Evolutionary conservation across 2,113 vertebrate genomes (phyloP), one percentile per base, ranked within the genome.

Genomic region (Eulemur macaco): DNA sequence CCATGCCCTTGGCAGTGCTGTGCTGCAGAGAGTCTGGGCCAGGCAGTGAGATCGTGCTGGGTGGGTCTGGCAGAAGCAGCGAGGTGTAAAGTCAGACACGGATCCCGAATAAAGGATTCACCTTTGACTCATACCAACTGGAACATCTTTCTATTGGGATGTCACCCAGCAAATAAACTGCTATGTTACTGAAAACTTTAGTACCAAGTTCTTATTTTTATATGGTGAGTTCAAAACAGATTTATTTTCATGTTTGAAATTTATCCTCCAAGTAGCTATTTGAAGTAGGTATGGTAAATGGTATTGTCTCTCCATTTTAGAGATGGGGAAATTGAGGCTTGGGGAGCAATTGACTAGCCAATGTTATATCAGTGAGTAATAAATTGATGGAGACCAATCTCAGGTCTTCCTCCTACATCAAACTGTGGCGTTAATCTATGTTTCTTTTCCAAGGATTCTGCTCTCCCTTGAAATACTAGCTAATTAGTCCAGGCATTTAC

Each of bases 131-230:
- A 3, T 34, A 29, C 34, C 8, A 8, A 6, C 8, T 60, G 64
- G 27, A 31, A 31, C 21, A 31, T 34, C 84, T 93, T 86, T 37
- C 18, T 37, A 42, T 60, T 31, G n/a, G 76, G 54, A 25, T 54
- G n/a, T 60, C 31, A 84, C n/a, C 15, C 37, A 45, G 73, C 27
- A 80, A 95, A 91, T 71, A 63, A 84, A 87, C 52, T 63, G 25
- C n/a, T 54, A 12, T 27, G 7, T 10, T 84, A 83, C n/a, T 96
- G 73, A 25, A 91, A 95, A 77, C 69, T 63, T 37, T 7, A 50
- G 78, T 56, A 8, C n/a, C 66, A 83, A 63, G 27, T 45, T 94
- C 74, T 93, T 37, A 14, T 66, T 82, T 95, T 80, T 74, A 68
- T 23, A 18, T 10, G 34, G 8, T 54, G 29, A 76, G 50, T 89